Base-by-base conservation (phyloP, 2,888 invertebrate genomes). In the Habrosyne pyritoides region DNA sequence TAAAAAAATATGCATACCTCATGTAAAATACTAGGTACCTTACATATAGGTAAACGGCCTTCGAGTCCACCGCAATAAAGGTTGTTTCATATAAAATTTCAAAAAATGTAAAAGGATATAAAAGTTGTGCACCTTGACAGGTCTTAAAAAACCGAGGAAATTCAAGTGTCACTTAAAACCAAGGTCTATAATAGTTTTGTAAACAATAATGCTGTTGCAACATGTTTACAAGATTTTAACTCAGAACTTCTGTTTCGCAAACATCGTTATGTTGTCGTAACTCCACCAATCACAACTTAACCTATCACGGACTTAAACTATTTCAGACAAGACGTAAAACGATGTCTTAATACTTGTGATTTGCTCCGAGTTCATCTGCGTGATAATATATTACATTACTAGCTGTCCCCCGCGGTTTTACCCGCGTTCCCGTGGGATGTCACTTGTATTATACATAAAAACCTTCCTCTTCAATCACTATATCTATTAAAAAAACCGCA, bases 61-160 rank as follows among this genome's bases (percentile, higher is more conserved):
- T 42, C 42, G 18, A 18, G 8, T 18, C 42, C 7, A 42, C 18
- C 2, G 5, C 36, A 6, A n/a, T 36, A 5, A 36, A 12, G 5
- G 36, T 36, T 36, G 14, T 36, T 36, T 36, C 36, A 42, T 42
- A 42, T 33, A 42, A 7, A 42, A 18, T 6, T 8, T 1, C 8
- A 5, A 18, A 42, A n/a, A 42, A 42, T 42, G 18, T 18, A 42
- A 42, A 42, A 36, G 36, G 36, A 42, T 42, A 42, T 42, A 42
- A 42, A 42, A 42, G 42, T 42, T 42, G 42, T 42, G 18, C 14
- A 42, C 42, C 42, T 42, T 42, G 42, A 42, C 8, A 36, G 36
- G 36, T 14, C 12, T 12, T 30, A n/a, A 4, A 33, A 33, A 33
- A 33, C 33, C 12, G 8, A 42, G 42, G 1, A 42, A 42, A 42